Base-by-base conservation (phyloP, 1,140 invertebrate species). In the Drosophila sp. region DNA sequence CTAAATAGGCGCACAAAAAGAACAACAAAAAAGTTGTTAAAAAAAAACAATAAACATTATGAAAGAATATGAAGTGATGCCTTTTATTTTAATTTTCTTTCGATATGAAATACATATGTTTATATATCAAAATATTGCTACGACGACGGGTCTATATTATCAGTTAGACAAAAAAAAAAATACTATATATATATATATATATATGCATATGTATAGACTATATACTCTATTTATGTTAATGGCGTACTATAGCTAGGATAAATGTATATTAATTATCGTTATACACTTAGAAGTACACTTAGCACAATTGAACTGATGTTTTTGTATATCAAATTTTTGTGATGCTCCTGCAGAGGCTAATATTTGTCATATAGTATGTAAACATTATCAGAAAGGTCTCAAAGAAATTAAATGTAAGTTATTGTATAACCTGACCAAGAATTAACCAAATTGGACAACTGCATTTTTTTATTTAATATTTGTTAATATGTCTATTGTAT, bases 211-310 rank as follows among this genome's bases (percentile, higher is more conserved):
- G 7, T 57, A 43, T 57, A 43, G 40, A 29, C 51, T 54, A 54
- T 54, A 40, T 40, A 54, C 34, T 53, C 50, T 54, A 54, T 29
- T 21, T 56, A 56, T 56, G 53, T 56, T 56, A 56, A 56, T 56
- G 53, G 53, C 53, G 2, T 53, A 53, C 50, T 62, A 48, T 29
- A 62, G 58, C 45, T 62, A 43, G 41, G 36, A 51, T 59, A 51
- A 38, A 67, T 66, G 18, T 61, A 27, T 84, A 77, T 80, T 66
- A 70, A 80, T 75, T 75, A 86, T 51, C 81, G 74, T 86, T 70
- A 89, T 61, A 89, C 78, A 87, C 82, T 86, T 86, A 86, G 71
- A 87, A 82, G 79, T 86, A 86, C 82, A 87, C 81, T 86, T 87
- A 86, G 81, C 78, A 77, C 74, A 86, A 86, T 87, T 81, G 74